A percentile compares a stretch with the other conserved stretches of the same genome.
These are phyloP conservation scores for Zoanthus sansibaricus DNA, from an alignment of 92 coral and sea anemone genomes.

Conservation along the genomic window DNA sequence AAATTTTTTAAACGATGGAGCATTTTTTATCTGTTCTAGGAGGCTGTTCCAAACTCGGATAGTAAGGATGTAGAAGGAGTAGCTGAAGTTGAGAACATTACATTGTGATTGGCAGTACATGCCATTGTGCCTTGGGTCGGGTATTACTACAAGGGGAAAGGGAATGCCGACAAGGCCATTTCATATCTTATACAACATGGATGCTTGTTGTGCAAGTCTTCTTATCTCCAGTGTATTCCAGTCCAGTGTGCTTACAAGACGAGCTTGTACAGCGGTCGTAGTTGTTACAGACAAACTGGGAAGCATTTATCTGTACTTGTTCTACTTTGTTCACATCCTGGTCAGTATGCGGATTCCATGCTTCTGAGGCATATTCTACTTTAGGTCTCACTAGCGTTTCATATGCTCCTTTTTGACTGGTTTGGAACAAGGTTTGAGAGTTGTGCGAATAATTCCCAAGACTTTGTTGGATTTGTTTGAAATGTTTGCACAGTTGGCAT, in stretches of 20 bases:
- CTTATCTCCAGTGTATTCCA: not conserved
- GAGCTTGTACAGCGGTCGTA: not conserved
- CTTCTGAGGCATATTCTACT: too few relatives aligned
- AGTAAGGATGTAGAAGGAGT: not conserved
- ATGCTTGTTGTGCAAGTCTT: not conserved
- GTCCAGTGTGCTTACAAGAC: too few relatives aligned
- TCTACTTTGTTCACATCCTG: conserved; percentile 3
- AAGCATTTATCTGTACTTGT: conserved; percentile 3
- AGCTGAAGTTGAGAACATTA: not conserved
- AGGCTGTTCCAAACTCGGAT: too few relatives aligned
- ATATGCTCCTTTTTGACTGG: not conserved
- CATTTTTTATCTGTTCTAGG: too few relatives aligned
- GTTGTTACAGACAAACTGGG: conserved; percentile 1
- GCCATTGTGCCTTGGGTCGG: not conserved
- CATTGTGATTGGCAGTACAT: not conserved
- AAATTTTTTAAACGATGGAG: too few relatives aligned
- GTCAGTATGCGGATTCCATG: not conserved
- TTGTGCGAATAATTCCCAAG: not conserved
- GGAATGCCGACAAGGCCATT: conserved; percentile 1
- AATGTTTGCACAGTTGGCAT: not conserved
- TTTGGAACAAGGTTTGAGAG: not conserved
- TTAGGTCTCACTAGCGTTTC: not conserved
- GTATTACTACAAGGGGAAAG: not conserved
- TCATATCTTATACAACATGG: too few relatives aligned
- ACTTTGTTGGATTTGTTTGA: not conserved